Percentiles rank a stretch among this genome's conserved stretches.
Evolutionary conservation across 1,140 invertebrate species (phyloP).

Genomic region (Mizuhopecten yessoensis): DNA sequence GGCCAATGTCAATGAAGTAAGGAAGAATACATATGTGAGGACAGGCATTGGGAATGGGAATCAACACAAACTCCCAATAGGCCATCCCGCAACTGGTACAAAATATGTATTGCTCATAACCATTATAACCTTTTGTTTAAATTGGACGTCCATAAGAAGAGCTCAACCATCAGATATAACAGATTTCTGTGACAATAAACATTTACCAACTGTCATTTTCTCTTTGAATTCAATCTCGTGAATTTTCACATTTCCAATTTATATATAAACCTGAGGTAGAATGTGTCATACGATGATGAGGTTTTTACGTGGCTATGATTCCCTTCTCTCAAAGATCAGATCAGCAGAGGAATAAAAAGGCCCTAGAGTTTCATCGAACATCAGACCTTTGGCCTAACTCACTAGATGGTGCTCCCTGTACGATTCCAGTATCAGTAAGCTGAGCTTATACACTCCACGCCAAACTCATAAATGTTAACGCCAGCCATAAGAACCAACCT

Average conservation of each 20-base stretch:
- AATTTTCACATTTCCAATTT: not conserved
- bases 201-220: not conserved
- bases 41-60: too few species aligned
- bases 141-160: too few species aligned
- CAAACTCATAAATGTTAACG: not conserved
- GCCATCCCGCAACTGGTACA: too few species aligned
- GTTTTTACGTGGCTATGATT: not conserved
- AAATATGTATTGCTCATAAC: too few species aligned
- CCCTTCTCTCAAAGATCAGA: not conserved
- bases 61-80: too few species aligned
- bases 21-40: too few species aligned
- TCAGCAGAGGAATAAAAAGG: not conserved
- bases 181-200: too few species aligned
- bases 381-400: not conserved
- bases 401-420: not conserved
- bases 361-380: not conserved
- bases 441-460: slow-evolving; percentile 1
- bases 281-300: not conserved
- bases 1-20: too few species aligned
- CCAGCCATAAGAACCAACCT: not conserved
- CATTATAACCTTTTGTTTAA: too few species aligned
- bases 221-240: not conserved
- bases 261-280: too few species aligned
- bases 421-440: not conserved
- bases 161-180: too few species aligned